Conservation (phyloP, 2,888 invertebrate species). For the Stenotaenia linearis region DNA sequence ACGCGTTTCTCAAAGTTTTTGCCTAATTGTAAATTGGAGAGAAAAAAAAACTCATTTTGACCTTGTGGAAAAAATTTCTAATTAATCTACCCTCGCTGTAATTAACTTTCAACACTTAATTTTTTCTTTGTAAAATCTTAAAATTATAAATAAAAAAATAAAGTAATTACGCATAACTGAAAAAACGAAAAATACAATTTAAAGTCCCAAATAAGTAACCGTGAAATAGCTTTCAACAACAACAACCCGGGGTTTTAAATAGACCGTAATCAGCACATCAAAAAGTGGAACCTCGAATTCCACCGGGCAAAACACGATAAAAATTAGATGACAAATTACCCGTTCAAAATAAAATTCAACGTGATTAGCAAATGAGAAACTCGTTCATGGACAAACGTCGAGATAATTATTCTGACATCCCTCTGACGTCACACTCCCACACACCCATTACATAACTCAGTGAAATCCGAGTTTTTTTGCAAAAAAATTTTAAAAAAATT, state of each 20-base stretch:
- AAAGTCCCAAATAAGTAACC: neutral
- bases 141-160: neutral
- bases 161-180: neutral
- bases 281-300: neutral
- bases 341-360: neutral
- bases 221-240: neutral
- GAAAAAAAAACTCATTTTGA: neutral
- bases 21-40: neutral
- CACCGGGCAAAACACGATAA: neutral
- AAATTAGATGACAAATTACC: neutral
- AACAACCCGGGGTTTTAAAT: neutral
- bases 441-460: neutral
- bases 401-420: neutral
- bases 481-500: neutral
- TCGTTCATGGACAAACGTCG: neutral
- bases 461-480: too few species aligned
- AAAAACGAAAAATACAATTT: neutral
- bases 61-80: neutral
- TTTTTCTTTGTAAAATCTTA: neutral
- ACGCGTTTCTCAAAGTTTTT: neutral
- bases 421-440: neutral
- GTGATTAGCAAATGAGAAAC: neutral
- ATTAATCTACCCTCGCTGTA: neutral
- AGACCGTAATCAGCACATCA: neutral
- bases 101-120: constrained; percentile 8